A percentile compares a stretch with the other conserved stretches of the same genome.
Evolutionary conservation across 2,888 invertebrate species (phyloP).

Genomic region (Acronicta alni): DNA sequence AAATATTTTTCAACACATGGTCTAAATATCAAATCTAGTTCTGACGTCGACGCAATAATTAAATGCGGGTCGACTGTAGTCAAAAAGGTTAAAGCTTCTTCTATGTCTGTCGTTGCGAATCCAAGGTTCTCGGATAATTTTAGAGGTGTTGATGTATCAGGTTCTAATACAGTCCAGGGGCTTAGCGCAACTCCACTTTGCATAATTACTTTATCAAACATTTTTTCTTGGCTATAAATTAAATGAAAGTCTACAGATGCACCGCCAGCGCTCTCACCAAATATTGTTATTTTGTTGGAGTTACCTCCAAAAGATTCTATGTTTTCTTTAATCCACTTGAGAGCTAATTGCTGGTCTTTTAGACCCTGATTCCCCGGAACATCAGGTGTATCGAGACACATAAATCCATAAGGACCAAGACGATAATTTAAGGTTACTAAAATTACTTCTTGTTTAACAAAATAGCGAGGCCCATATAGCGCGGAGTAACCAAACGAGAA

Average conservation of each 20-base stretch:
- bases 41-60: constrained; percentile 58
- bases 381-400: constrained; percentile 68
- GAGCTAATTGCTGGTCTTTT: constrained; percentile 70
- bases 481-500: constrained; percentile 60
- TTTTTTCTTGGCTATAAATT: constrained; percentile 59
- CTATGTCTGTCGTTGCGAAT: constrained; percentile 51
- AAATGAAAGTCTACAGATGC: constrained; percentile 67
- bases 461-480: constrained; percentile 63
- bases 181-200: constrained; percentile 65
- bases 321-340: constrained; percentile 72
- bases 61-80: constrained; percentile 55
- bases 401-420: constrained; percentile 73
- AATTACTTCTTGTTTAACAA: constrained; percentile 69
- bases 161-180: constrained; percentile 52
- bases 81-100: constrained; percentile 67
- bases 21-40: constrained; percentile 46
- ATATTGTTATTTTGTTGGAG: constrained; percentile 66
- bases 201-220: constrained; percentile 68
- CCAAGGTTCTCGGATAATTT: constrained; percentile 64
- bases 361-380: constrained; percentile 74
- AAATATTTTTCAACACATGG: constrained; percentile 68
- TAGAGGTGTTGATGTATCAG: constrained; percentile 57
- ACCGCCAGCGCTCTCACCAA: constrained; percentile 72
- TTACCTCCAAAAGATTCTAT: constrained; percentile 74
- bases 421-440: constrained; percentile 73